Evolutionary conservation across 2,797 vertebrate genomes (phyloP), one percentile per base, ranked within the genome.

Genomic region (Poecilia velifera): DNA sequence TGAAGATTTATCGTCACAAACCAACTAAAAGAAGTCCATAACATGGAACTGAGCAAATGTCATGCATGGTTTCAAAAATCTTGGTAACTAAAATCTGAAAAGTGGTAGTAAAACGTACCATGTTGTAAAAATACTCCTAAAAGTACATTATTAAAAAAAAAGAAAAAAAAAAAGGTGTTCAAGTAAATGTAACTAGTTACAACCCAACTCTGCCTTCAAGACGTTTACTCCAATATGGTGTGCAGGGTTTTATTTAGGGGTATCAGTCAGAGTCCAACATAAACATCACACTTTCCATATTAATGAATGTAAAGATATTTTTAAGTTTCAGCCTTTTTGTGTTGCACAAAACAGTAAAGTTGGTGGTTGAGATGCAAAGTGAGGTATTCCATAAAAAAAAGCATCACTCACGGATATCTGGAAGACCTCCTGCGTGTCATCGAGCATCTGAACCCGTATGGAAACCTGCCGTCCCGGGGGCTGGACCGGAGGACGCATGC

Each of bases 381-480:
- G 14, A 25, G 1, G 20, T 2, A n/a, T 41, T 43, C 12, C 25
- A n/a, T 6, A 41, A 43, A 43, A 43, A 25, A 43, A 70, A 70
- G 8, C n/a, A 8, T 41, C 22, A 79, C 97, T 97, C 94, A 99
- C 98, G 80, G 97, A 97, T 91, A 98, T 96, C 77, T 98, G 97
- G 77, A 99, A 98, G 55, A 97, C 97, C 93, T 99, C 98, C 92
- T 98, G 97, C 0, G 97, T 96, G 92, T 99, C 98, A 79, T 99
- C 98, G 78, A 99, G 95, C 97, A 99, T 97, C 93, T 97, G 97
- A 74, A 99, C 97, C 92, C 97, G 95, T 87, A 99, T 94, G 81
- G 97, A 95, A 84, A 97, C 77, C 41, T 95, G 96, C 74, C 97
- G 96, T 28, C 98, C 98, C 0, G 97, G 96, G 59, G 96, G 92